A percentile compares a stretch with the other conserved stretches of the same genome.
phyloP scores from a whole-genome alignment of 2,888 invertebrate genomes.

The Julus scandinavius region DNA sequence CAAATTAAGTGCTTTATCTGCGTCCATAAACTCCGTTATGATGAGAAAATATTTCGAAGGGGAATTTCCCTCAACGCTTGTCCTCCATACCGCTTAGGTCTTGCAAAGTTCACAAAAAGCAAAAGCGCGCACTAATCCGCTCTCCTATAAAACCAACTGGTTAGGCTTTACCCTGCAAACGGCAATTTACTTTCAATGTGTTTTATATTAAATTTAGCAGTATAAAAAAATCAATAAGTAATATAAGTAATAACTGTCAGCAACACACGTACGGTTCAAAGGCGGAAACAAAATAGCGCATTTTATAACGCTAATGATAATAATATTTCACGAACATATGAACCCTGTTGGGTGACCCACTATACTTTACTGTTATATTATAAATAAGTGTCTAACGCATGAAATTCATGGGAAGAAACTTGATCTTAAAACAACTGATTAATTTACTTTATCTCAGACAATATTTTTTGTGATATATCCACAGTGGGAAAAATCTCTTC shows the following conservation, averaged over 20 bases:
- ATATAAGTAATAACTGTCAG: slow-evolving; percentile 1
- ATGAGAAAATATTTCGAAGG: not conserved
- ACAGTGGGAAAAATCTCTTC: too few species aligned
- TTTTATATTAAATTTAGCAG: not conserved
- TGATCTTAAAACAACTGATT: too few species aligned
- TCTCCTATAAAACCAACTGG: not conserved
- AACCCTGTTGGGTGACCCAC: not conserved
- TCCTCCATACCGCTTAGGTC: too few species aligned
- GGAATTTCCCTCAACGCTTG: not conserved
- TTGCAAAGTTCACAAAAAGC: not conserved
- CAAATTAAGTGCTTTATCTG: slow-evolving; percentile 19
- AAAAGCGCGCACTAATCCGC: not conserved
- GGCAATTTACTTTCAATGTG: not conserved
- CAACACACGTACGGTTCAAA: not conserved
- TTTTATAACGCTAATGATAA: slow-evolving; percentile 21
- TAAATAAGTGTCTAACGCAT: not conserved
- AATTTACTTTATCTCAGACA: too few species aligned
- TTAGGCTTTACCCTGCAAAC: not conserved
- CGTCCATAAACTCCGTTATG: not conserved
- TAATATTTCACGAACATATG: not conserved
- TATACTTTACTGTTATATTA: not conserved
- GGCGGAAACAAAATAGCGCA: not conserved
- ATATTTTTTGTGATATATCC: too few species aligned
- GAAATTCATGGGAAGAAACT: not conserved
- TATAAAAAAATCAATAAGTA: slow-evolving; percentile 23